Evolutionary conservation across 2,113 vertebrate species (phyloP).

Genomic region (Spizaetus ornatus): DNA sequence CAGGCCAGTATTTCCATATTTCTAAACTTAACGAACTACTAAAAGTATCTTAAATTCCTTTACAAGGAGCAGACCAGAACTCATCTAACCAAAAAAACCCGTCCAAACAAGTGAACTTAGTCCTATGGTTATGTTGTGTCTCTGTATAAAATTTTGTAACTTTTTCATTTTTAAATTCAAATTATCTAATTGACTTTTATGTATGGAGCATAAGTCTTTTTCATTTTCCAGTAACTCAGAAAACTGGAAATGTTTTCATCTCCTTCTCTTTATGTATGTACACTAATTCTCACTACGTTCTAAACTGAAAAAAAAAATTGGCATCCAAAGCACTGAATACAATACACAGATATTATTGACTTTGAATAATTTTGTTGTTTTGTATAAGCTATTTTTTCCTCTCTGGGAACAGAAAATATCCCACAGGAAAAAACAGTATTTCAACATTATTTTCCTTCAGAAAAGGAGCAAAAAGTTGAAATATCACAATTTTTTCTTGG

Average conservation of each 20-base stretch:
- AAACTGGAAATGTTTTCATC: background rate
- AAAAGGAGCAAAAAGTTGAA: conserved; percentile 33
- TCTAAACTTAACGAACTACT: background rate
- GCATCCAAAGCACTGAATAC: background rate
- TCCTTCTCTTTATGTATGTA: background rate
- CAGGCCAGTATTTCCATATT: background rate
- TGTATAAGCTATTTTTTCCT: conserved; percentile 15
- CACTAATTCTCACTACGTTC: background rate
- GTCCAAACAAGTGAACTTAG: background rate
- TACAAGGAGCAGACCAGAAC: background rate
- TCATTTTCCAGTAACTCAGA: background rate
- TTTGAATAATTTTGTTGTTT: conserved; percentile 18
- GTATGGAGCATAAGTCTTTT: background rate
- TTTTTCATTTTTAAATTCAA: background rate
- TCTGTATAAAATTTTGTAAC: background rate
- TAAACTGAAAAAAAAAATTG: background rate
- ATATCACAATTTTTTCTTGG: conserved; percentile 9
- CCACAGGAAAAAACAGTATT: background rate
- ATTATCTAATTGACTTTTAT: background rate
- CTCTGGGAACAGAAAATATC: conserved; percentile 15
- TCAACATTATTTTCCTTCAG: conserved; percentile 3
- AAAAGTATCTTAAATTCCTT: background rate
- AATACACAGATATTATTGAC: conserved; percentile 12
- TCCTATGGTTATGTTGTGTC: background rate
- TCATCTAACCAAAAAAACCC: background rate